These are phyloP conservation scores for Dioctria linearis DNA, from an alignment of 2,888 invertebrate genomes.

Conservation along the genomic window DNA sequence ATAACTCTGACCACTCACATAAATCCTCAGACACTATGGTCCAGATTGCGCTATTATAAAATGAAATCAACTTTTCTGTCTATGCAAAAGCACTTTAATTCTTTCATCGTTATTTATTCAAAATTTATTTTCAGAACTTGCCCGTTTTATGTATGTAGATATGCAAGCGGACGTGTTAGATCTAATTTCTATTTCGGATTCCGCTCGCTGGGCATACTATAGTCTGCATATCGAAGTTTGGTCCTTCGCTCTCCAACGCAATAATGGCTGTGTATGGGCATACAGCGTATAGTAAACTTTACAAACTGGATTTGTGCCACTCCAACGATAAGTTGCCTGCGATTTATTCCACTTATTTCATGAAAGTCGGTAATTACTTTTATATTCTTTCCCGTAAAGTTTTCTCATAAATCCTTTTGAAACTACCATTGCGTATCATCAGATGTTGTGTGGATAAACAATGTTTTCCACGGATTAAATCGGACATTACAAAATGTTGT, in stretches of 20 bases:
- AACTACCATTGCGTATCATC: slow-evolving; percentile 9
- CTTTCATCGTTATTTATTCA: neutral
- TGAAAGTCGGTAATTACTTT: slow-evolving; percentile 44
- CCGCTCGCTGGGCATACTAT: neutral
- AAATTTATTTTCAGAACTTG: slow-evolving; percentile 21
- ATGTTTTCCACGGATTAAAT: slow-evolving; percentile 32
- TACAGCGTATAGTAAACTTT: slow-evolving; percentile 1
- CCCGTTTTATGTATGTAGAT: neutral
- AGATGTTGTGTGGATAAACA: slow-evolving; percentile 25
- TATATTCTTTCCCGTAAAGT: slow-evolving; percentile 35
- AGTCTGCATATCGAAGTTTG: slow-evolving; percentile 24
- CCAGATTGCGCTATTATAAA: neutral
- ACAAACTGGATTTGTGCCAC: slow-evolving; percentile 24
- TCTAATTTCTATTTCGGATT: slow-evolving; percentile 39
- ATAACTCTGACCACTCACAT: no score
- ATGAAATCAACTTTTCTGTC: slow-evolving; percentile 11
- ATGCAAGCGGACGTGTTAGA: slow-evolving; percentile 15
- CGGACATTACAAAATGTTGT: slow-evolving; percentile 27
- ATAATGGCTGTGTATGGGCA: slow-evolving; percentile 11
- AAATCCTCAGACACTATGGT: no score
- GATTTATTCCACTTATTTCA: slow-evolving; percentile 44
- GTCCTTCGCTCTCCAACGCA: slow-evolving; percentile 7
- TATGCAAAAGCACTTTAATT: neutral
- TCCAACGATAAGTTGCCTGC: slow-evolving; percentile 31
- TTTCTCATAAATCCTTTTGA: slow-evolving; percentile 46